phyloP scores from a whole-genome alignment of 2,888 invertebrate genomes.

The Liposcelis brunnea region DNA sequence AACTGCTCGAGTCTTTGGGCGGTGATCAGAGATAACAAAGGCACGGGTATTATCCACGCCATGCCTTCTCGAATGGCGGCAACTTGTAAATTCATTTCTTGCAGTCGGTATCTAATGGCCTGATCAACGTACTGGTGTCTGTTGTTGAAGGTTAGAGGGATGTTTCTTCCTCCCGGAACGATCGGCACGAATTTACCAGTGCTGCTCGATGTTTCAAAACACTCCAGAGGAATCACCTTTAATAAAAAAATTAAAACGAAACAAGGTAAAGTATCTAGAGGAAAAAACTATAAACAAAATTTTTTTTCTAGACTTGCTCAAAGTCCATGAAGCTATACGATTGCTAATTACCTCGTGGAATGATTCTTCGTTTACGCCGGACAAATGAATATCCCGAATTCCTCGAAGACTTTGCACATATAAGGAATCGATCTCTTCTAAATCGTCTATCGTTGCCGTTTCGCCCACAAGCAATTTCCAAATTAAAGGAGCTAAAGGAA shows the following conservation, averaged over 20 bases:
- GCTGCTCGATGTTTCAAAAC: constrained; percentile 42
- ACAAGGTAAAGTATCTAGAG: constrained; percentile 3
- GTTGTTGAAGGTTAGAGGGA: constrained; percentile 39
- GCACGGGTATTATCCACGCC: constrained; percentile 44
- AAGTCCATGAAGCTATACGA: too few relatives aligned
- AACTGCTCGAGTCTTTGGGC: constrained; percentile 40
- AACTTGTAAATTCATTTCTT: constrained; percentile 41
- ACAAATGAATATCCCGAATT: constrained; percentile 39
- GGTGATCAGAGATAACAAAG: constrained; percentile 39
- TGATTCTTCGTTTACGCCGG: constrained; percentile 37
- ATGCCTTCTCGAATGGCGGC: constrained; percentile 42
- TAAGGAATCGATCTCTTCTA: constrained; percentile 41
- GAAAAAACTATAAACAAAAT: constrained; percentile 1
- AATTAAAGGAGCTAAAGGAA: constrained; percentile 40
- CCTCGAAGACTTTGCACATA: constrained; percentile 39
- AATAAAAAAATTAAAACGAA: constrained; percentile 11
- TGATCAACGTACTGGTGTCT: constrained; percentile 40
- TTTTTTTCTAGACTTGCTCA: too few relatives aligned
- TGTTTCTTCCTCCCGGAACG: constrained; percentile 39
- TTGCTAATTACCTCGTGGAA: constrained; percentile 33
- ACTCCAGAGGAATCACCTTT: constrained; percentile 40
- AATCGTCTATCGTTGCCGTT: constrained; percentile 37
- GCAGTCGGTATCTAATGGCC: constrained; percentile 38
- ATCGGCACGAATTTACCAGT: constrained; percentile 40
- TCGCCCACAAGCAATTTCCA: constrained; percentile 45